Evolutionary conservation across 2,797 vertebrate species (phyloP), one percentile per base, ranked within the genome.

Genomic region (Esox masquinongy): DNA sequence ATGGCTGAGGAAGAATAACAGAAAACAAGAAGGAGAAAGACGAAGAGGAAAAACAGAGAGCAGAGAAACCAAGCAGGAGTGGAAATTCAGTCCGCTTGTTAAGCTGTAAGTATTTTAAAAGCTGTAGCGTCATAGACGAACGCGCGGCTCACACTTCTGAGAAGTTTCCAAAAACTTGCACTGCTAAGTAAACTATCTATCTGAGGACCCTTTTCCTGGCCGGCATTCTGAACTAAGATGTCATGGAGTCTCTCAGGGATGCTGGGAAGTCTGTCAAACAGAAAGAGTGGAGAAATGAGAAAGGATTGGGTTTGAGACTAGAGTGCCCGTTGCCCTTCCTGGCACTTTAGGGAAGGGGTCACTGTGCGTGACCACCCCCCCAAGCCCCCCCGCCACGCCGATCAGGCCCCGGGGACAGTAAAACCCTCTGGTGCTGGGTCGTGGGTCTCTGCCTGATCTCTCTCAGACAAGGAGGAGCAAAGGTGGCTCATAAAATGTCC

Each of bases 401-500:
- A 19, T 1, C 2, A 19, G 66, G 31, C 67, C 64, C 43, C 14
- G 4, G 3, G 24, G 51, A 14, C 29, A 66, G 72, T 64, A 75
- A 43, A 71, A 73, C 72, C 24, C 76, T 73, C 75, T 66, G 68
- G 68, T 76, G 71, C 74, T 73, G 74, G 83, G 80, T 81, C 84
- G 87, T 82, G 78, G 78, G 85, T 85, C 83, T 82, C 74, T 75
- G 84, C 79, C 77, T 73, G 80, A 71, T 63, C 80, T 70, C 66
- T 84, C 78, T 72, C 76, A 75, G 80, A 80, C 61, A 75, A 75
- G 49, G 61, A 74, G 81, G 22, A 77, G 68, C 82, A 24, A 73
- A 79, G 78, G 74, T 78, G 78, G 80, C 83, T 91, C 87, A 87
- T 78, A 51, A 79, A 72, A 78, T 63, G 88, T 93, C 90, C 80